Percentiles rank a stretch among this genome's conserved stretches.
These are phyloP conservation scores for Cyanoderma ruficeps DNA, from an alignment of 2,113 vertebrate genomes.

Conservation along the genomic window DNA sequence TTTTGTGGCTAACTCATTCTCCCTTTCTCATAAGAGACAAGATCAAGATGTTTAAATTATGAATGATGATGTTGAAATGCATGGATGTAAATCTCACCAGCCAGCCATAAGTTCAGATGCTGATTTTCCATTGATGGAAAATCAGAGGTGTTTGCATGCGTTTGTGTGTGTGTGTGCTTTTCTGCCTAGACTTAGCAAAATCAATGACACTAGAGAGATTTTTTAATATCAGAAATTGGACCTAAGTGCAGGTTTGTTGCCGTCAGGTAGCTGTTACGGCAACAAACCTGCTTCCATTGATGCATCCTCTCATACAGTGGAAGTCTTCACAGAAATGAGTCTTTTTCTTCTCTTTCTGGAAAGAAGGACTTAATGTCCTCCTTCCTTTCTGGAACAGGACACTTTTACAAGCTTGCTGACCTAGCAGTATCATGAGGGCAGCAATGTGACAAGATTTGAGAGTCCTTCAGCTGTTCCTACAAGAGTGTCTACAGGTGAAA, in stretches of 20 bases:
- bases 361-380: not conserved
- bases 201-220: not conserved
- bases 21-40: not conserved
- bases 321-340: not conserved
- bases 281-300: not conserved
- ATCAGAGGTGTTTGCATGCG: not conserved
- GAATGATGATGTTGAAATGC: not conserved
- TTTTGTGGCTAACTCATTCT: not conserved
- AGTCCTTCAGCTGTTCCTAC: not conserved
- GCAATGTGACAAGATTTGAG: not conserved
- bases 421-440: not conserved
- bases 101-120: not conserved
- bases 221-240: not conserved
- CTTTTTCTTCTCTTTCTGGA: not conserved
- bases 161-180: not conserved
- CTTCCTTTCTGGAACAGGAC: not conserved
- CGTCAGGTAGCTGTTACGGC: not conserved
- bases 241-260: not conserved
- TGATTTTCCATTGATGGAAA: not conserved
- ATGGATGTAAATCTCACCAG: not conserved
- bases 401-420: not conserved
- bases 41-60: not conserved
- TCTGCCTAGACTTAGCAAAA: not conserved
- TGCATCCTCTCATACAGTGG: not conserved
- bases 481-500: not conserved